Evolutionary conservation across 2,797 vertebrate species (phyloP).

Genomic region (Poecilia picta): DNA sequence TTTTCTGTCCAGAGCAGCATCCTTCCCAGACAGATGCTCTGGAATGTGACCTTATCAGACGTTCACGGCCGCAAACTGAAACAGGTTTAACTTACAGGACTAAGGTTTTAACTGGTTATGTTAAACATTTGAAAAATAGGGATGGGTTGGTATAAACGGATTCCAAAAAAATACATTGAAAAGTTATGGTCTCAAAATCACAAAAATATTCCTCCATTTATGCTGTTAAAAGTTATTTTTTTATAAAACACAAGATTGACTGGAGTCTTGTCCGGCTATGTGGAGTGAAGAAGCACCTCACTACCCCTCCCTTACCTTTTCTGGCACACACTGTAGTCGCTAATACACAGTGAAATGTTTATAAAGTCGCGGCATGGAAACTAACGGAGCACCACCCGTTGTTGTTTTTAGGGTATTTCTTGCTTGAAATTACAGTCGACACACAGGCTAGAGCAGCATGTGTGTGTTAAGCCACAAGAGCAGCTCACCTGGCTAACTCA

Average conservation of each 20-base stretch:
- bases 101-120: not conserved
- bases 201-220: not conserved
- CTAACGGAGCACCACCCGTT: not conserved
- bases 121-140: not conserved
- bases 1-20: constrained; percentile 56
- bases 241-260: not conserved
- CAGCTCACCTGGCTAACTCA: not conserved
- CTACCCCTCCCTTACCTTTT: constrained; percentile 1
- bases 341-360: not conserved
- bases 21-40: constrained; percentile 55
- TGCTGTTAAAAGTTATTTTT: not conserved
- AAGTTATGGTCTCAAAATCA: not conserved
- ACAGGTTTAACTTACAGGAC: not conserved
- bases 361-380: not conserved
- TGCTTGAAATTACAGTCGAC: not conserved
- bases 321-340: not conserved
- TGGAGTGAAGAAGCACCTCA: not conserved
- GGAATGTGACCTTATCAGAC: constrained; percentile 48
- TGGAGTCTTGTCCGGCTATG: not conserved
- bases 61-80: constrained; percentile 26
- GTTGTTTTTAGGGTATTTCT: not conserved
- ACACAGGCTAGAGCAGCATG: not conserved
- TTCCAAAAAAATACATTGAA: not conserved
- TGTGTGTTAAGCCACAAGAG: not conserved
- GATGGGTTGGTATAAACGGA: not conserved